phyloP scores from a whole-genome alignment of 2,797 vertebrate species.

The Anguilla pacifica region DNA sequence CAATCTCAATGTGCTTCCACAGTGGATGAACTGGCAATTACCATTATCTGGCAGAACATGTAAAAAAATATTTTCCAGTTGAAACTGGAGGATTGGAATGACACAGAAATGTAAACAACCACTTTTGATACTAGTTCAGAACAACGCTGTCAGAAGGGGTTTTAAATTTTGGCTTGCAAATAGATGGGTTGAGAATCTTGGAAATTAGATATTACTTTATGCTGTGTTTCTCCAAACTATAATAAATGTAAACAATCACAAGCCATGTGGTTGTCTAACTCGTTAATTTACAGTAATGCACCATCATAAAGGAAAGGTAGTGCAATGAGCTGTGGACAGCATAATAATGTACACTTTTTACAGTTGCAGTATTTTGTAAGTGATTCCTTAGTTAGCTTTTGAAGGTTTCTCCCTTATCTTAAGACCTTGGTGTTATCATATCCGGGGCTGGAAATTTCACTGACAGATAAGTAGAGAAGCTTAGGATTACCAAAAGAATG shows the following conservation, averaged over 20 bases:
- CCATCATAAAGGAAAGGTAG: not conserved
- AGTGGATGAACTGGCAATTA: not conserved
- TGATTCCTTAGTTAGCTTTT: constrained; percentile 70
- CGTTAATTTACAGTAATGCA: not conserved
- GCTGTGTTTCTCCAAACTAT: not conserved
- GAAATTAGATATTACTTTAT: not conserved
- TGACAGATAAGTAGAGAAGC: constrained; percentile 78
- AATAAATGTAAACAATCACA: not conserved
- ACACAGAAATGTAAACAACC: not conserved
- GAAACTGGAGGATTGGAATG: not conserved
- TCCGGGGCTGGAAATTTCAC: constrained; percentile 79
- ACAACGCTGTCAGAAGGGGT: not conserved
- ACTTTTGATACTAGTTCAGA: not conserved
- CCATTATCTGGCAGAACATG: not conserved
- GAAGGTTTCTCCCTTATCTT: constrained; percentile 67
- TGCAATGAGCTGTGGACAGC: not conserved
- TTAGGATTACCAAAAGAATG: constrained; percentile 80
- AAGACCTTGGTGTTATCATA: constrained; percentile 75
- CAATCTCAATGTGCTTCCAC: too few species aligned
- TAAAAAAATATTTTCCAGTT: not conserved
- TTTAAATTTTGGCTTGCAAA: not conserved
- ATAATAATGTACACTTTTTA: constrained; percentile 40
- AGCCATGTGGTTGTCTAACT: not conserved
- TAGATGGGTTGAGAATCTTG: not conserved
- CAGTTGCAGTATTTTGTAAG: constrained; percentile 62